Evolutionary conservation across 2,113 vertebrate genomes (phyloP), one percentile per base, ranked within the genome.

Genomic region (Strix aluco): DNA sequence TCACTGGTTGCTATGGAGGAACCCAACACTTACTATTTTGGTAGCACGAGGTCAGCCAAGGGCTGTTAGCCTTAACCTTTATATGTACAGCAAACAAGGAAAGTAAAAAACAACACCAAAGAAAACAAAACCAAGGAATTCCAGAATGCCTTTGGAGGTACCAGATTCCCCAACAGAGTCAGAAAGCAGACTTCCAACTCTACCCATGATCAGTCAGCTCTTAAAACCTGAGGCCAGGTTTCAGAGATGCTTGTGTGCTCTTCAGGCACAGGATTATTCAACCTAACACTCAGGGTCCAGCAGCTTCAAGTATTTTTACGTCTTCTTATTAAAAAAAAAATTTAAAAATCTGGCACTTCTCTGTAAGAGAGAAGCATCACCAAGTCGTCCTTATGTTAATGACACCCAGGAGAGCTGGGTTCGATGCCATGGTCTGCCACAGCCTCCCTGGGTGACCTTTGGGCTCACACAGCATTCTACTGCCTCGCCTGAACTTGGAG

Each of bases 1-100:
- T 78, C 9, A 15, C 80, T 32, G 67, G 98, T 97, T 98, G 97
- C 97, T 94, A 96, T 82, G 97, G 95, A 97, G 29, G 91, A 96
- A 23, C 27, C 34, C n/a, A 27, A 0, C 1, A 47, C 77, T 96
- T 79, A 75, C 54, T 90, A 38, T 91, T 72, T 95, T 78, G 52
- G 80, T 42, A 83, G 47, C 73, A 75, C 0, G 4, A 75, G 90
- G 93, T 96, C 61, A 89, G 80, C 34, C 74, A 72, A 85, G 69
- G 15, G 54, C 34, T 30, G 26, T 40, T 94, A 79, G 26, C 69
- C 80, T 63, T 81, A 74, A 47, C 70, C 29, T 34, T 88, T 67
- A 85, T 23, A 17, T 7, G 9, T 9, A 61, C 47, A 81, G 65
- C 72, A 85, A 90, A 57, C 23, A 51, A 10, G 10, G 9, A 22